Evolutionary conservation across 2,888 invertebrate species (phyloP).

Genomic region (Marronus borbonicus): DNA sequence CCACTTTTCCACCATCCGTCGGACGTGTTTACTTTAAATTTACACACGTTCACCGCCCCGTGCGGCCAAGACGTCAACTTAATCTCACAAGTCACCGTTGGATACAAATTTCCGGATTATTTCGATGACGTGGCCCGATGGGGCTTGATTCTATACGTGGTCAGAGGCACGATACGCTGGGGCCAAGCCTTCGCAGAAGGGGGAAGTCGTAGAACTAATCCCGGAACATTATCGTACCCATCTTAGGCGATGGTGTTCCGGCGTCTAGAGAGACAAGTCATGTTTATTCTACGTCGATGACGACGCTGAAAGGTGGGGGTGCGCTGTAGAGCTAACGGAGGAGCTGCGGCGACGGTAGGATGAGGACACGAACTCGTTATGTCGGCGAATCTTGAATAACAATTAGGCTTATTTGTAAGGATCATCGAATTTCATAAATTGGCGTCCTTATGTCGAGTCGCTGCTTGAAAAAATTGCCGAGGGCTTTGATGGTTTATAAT

Average conservation of each 20-base stretch:
- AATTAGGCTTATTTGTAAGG: conserved; percentile 37
- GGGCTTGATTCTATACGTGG: conserved; percentile 13
- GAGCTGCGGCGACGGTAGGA: not conserved
- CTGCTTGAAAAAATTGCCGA: not conserved
- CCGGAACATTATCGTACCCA: conserved; percentile 42
- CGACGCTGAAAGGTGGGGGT: conserved; percentile 11
- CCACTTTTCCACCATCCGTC: conserved; percentile 2
- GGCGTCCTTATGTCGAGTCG: conserved; percentile 5
- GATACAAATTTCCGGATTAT: conserved; percentile 46
- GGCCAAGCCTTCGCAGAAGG: not conserved
- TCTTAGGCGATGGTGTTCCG: conserved; percentile 28
- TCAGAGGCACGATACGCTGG: not conserved
- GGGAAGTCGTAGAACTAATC: conserved; percentile 33
- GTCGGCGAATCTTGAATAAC: conserved; percentile 29
- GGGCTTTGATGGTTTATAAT: too few relatives aligned
- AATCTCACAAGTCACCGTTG: conserved; percentile 25
- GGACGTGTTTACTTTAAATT: conserved; percentile 40
- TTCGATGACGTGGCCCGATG: conserved; percentile 24
- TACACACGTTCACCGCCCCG: conserved; percentile 1
- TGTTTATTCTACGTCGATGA: conserved; percentile 38
- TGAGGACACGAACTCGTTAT: conserved; percentile 14
- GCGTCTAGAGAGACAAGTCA: conserved; percentile 17
- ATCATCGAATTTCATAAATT: conserved; percentile 32
- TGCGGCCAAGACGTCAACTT: conserved; percentile 27
- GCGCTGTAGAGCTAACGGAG: not conserved